A percentile compares a stretch with the other conserved stretches of the same genome.
phyloP scores from a whole-genome alignment of 2,888 invertebrate species.

The Acanthococcus lagerstroemiae region DNA sequence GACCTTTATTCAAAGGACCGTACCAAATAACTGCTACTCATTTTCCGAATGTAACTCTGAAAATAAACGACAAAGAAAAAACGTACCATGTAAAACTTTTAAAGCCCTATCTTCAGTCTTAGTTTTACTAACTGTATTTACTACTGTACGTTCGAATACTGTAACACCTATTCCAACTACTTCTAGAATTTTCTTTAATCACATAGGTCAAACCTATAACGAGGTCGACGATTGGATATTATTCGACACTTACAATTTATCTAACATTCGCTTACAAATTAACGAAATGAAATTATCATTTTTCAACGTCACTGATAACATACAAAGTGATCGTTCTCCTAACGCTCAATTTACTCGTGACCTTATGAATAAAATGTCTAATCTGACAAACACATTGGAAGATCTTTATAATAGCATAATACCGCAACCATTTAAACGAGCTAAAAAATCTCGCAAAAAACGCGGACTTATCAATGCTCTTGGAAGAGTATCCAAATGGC shows the following conservation, averaged over 20 bases:
- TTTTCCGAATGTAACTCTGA: background rate
- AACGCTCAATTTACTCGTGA: too few species aligned
- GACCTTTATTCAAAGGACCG: background rate
- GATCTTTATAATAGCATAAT: too few species aligned
- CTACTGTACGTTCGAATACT: background rate
- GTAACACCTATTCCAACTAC: background rate
- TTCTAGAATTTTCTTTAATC: background rate
- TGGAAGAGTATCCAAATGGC: too few species aligned
- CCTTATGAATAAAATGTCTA: too few species aligned
- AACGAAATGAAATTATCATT: too few species aligned
- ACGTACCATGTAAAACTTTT: background rate
- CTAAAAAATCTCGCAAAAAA: too few species aligned
- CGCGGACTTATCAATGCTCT: too few species aligned
- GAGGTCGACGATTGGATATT: background rate
- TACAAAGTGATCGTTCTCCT: too few species aligned
- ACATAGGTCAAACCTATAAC: background rate
- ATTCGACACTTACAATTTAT: background rate
- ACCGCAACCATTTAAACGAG: too few species aligned
- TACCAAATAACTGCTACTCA: background rate
- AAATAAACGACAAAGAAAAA: background rate
- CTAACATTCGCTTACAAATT: too few species aligned
- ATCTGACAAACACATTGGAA: too few species aligned
- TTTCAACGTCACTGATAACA: too few species aligned
- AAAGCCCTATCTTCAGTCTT: background rate
- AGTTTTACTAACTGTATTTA: background rate